Percentiles rank a stretch among this genome's conserved stretches.
phyloP scores from a whole-genome alignment of 2,888 invertebrate genomes.

The Nineta flava region DNA sequence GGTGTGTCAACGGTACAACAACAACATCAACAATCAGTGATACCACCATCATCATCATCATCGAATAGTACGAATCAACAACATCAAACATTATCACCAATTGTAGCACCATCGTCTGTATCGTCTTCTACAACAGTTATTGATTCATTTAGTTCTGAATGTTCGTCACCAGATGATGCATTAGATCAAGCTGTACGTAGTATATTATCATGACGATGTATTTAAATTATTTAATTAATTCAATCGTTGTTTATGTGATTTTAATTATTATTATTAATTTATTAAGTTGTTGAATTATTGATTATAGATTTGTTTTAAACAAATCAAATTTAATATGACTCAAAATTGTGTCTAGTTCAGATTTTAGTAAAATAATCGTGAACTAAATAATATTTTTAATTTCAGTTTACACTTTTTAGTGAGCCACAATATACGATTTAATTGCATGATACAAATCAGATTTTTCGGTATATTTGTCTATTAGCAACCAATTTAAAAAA shows the following conservation, averaged over 20 bases:
- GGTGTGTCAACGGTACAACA: not conserved
- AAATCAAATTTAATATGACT: no score
- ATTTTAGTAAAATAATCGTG: no score
- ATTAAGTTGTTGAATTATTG: not conserved
- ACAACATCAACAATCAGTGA: no score
- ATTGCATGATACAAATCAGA: no score
- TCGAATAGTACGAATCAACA: not conserved
- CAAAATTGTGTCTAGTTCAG: no score
- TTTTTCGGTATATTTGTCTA: no score
- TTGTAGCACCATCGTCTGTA: not conserved
- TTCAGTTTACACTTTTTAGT: no score
- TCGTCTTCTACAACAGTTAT: not conserved
- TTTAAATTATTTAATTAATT: constrained; percentile 14
- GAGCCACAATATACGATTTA: no score
- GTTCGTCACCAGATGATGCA: constrained; percentile 14
- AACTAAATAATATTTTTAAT: no score
- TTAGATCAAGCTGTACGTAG: constrained; percentile 24
- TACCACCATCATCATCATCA: not conserved
- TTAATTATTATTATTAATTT: not conserved
- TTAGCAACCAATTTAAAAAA: no score
- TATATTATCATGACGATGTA: constrained; percentile 30
- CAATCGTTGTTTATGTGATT: not conserved
- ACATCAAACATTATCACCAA: not conserved
- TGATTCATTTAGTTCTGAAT: constrained; percentile 7
- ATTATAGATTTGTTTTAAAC: not conserved